Evolutionary conservation across 1,140 invertebrate species (phyloP), one percentile per base, ranked within the genome.

Genomic region (Brachionus rotundiformis): DNA sequence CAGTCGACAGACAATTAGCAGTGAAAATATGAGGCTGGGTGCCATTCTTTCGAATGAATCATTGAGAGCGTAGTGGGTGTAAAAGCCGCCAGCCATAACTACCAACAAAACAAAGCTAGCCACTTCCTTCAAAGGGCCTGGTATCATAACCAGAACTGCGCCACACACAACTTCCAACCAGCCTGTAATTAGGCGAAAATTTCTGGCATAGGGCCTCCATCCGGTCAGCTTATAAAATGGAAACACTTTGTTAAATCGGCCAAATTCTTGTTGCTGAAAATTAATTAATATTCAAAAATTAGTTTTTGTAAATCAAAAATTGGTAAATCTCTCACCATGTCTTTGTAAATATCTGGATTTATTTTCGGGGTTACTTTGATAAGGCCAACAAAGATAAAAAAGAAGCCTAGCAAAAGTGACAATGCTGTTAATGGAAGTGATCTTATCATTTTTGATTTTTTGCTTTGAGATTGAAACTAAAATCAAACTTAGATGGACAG

Each of bases 161-260:
- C 95, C 96, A 87, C 94, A 95, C 61, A 94, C 88, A 83, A 98
- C 93, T 89, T 98, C 95, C 82, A 94, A 88, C 4, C 91, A 91
- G 36, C 95, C 95, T 79, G 98, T 92, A 2, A 92, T 90, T 85
- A 94, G 91, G 84, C 95, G 89, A 86, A 96, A 96, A 92, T 84
- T 84, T 81, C 87, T 86, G 41, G 87, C 94, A 94, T 91, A 97
- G 94, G 82, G 95, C 93, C 82, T 86, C 87, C 87, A 88, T 39
- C 85, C 85, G 1, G 86, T 87, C 59, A 85, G 82, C 25, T 84
- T 84, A 7, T 93, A 90, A 5, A 98, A 88, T 41, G 95, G 96
- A 87, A 98, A 98, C 13, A 98, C 95, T 90, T 96, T 97, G 7
- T 95, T 93, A 89, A 96, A 96, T 88, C 95, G 94, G 1, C 97